Percentiles rank a stretch among this genome's conserved stretches.
phyloP scores from a whole-genome alignment of 2,888 invertebrate species.

The Ischnura elegans region DNA sequence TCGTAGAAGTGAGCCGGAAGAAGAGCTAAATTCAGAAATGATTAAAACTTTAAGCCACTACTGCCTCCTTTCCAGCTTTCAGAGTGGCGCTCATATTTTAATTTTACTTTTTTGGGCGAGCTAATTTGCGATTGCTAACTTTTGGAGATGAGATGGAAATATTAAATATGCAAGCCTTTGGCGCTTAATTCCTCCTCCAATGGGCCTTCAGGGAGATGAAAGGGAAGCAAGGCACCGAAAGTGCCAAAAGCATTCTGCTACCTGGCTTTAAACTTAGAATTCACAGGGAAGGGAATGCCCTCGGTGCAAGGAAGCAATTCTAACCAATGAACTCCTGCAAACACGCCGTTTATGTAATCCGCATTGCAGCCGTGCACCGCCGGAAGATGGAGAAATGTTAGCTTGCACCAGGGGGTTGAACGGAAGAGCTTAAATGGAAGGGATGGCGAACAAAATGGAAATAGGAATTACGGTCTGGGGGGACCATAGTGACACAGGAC shows the following conservation, averaged over 20 bases:
- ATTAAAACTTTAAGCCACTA: too few relatives aligned
- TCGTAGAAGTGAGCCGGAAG: too few relatives aligned
- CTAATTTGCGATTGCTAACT: neutral
- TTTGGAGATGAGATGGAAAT: neutral
- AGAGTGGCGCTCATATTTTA: neutral
- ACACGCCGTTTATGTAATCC: constrained; percentile 35
- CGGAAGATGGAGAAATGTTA: constrained; percentile 23
- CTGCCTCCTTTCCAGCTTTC: neutral
- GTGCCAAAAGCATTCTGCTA: neutral
- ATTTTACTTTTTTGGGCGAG: neutral
- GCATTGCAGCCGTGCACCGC: constrained; percentile 24
- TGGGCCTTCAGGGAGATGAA: neutral
- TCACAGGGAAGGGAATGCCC: constrained; percentile 1
- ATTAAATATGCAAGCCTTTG: neutral
- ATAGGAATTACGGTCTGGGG: neutral
- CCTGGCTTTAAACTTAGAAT: neutral
- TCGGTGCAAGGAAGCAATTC: neutral
- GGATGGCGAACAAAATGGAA: neutral
- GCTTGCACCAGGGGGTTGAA: constrained; percentile 1
- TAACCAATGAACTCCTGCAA: constrained; percentile 21
- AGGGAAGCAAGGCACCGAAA: neutral
- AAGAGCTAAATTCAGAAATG: too few relatives aligned
- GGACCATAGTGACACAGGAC: neutral
- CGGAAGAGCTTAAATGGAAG: constrained; percentile 6
- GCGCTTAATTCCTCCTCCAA: neutral